These are phyloP conservation scores for Enteromius unitaeniatus DNA, from an alignment of 2,797 vertebrate species.

Conservation along the genomic window DNA sequence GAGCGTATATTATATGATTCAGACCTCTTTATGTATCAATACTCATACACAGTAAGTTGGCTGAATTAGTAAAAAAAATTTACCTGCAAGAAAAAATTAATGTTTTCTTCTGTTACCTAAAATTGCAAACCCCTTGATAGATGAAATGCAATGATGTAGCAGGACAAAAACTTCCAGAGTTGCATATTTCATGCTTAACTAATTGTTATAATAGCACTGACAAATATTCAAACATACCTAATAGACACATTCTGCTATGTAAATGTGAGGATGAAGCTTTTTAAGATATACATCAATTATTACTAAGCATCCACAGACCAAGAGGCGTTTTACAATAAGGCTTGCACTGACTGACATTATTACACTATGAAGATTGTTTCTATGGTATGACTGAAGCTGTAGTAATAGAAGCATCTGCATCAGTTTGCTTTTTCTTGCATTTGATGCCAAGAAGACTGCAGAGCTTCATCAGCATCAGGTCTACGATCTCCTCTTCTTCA, in stretches of 20 bases:
- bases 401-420: not conserved
- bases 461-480: slow-evolving; percentile 90
- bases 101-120: not conserved
- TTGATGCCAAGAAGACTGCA: slow-evolving; percentile 88
- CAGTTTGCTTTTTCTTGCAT: slow-evolving; percentile 75
- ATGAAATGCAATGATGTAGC: not conserved
- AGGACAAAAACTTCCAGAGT: not conserved
- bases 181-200: slow-evolving; percentile 22
- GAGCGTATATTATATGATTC: too few relatives aligned
- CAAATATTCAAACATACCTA: not conserved
- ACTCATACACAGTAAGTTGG: not conserved
- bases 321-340: slow-evolving; percentile 22
- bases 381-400: slow-evolving; percentile 23
- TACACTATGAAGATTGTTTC: not conserved
- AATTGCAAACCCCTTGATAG: not conserved
- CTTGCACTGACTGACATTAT: not conserved
- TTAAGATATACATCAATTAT: not conserved
- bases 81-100: too few relatives aligned
- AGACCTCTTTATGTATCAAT: not conserved
- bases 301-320: not conserved
- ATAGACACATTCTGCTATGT: not conserved
- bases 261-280: not conserved
- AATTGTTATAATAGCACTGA: slow-evolving; percentile 30
- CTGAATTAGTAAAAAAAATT: not conserved
- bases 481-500: slow-evolving; percentile 91